phyloP scores from a whole-genome alignment of 2,797 vertebrate species.

The Benthosema pterotum region DNA sequence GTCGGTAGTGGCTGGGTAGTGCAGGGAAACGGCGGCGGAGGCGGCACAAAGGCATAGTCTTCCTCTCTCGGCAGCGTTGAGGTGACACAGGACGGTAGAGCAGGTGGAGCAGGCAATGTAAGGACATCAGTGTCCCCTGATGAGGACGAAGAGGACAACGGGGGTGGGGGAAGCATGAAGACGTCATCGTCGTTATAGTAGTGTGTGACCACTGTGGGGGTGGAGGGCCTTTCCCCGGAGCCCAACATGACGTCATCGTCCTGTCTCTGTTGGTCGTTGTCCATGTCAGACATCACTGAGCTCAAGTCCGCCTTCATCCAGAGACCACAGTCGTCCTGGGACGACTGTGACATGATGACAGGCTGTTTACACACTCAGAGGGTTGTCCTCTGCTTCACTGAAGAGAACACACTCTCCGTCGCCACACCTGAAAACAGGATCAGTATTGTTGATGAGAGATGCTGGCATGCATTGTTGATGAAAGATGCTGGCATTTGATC shows the following conservation, averaged over 20 bases:
- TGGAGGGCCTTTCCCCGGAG: background rate
- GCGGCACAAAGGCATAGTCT: slow-evolving; percentile 45
- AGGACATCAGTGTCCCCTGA: slow-evolving; percentile 37
- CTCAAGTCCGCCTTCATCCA: slow-evolving; percentile 48
- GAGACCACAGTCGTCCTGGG: slow-evolving; percentile 33
- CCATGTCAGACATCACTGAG: background rate
- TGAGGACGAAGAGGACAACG: background rate
- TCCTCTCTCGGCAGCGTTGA: no score
- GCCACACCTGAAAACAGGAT: no score
- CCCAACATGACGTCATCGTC: background rate
- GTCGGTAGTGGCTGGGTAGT: slow-evolving; percentile 25
- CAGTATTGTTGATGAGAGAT: no score
- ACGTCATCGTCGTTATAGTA: slow-evolving; percentile 21
- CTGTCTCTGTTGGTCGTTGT: background rate
- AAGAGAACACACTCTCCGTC: background rate
- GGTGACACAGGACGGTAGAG: background rate
- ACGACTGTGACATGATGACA: slow-evolving; percentile 35
- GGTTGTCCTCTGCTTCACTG: background rate
- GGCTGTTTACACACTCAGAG: background rate
- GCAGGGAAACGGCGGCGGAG: background rate
- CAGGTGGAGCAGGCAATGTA: slow-evolving; percentile 16
- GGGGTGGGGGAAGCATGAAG: slow-evolving; percentile 34
- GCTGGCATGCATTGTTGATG: no score
- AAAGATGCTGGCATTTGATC: no score
- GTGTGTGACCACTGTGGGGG: background rate